A percentile compares a stretch with the other conserved stretches of the same genome.
These are phyloP conservation scores for Coleophora flavipennella DNA, from an alignment of 2,888 invertebrate genomes.

Conservation along the genomic window DNA sequence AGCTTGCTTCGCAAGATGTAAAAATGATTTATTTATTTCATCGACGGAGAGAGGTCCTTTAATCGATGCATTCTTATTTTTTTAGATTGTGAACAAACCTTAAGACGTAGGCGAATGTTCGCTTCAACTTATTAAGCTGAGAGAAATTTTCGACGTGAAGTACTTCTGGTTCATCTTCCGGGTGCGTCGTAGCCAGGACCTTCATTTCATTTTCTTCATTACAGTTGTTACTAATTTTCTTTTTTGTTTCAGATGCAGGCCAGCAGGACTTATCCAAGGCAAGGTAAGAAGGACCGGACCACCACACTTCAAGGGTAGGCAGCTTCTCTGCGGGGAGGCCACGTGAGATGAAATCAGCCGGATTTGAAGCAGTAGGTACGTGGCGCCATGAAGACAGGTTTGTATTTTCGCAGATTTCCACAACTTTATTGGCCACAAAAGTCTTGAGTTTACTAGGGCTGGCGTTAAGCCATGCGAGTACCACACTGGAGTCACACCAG, in stretches of 20 bases:
- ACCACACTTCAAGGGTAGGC: neutral
- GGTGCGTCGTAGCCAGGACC: neutral
- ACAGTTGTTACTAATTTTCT: neutral
- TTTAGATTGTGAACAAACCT: neutral
- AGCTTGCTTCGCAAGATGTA: neutral
- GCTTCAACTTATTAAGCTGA: constrained; percentile 4
- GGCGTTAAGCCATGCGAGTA: constrained; percentile 7
- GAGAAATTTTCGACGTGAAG: constrained; percentile 7
- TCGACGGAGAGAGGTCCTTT: neutral
- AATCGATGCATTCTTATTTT: neutral
- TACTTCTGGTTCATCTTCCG: neutral
- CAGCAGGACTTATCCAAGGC: neutral
- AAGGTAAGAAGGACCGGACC: constrained; percentile 3
- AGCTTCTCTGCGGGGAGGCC: constrained; percentile 1
- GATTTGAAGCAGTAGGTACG: constrained; percentile 10
- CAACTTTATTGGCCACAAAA: constrained; percentile 10
- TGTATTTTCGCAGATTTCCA: constrained; percentile 8
- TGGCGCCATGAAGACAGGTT: constrained; percentile 4
- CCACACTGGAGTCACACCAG: constrained; percentile 12
- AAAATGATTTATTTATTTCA: neutral
- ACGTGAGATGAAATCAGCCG: constrained; percentile 11
- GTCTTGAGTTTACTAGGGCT: constrained; percentile 6
- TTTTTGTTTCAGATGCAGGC: no score
- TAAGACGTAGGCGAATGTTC: constrained; percentile 7
- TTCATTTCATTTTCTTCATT: neutral